Conservation (phyloP, 2,797 vertebrate genomes). For the Takifugu ocellatus region DNA sequence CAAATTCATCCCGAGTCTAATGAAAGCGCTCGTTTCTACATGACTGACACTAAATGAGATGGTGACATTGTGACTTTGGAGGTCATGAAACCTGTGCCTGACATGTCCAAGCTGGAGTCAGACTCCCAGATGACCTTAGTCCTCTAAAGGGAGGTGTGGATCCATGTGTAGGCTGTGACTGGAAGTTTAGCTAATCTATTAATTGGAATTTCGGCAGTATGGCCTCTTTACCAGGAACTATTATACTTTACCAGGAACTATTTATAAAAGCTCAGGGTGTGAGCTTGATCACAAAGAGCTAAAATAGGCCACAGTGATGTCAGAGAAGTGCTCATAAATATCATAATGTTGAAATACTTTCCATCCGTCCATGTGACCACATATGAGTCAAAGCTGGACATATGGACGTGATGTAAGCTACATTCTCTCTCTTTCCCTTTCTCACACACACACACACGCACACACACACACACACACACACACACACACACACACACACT, state of each 20-base stretch:
- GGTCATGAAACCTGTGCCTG: slow-evolving; percentile 61
- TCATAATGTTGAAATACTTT: slow-evolving; percentile 56
- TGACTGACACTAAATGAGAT: slow-evolving; percentile 67
- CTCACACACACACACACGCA: too few species aligned
- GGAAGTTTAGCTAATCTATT: slow-evolving; percentile 11
- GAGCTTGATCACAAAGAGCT: slow-evolving; percentile 35
- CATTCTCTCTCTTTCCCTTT: background rate
- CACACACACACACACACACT: too few species aligned
- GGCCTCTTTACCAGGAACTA: slow-evolving; percentile 17
- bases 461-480: too few species aligned
- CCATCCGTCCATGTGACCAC: slow-evolving; percentile 46
- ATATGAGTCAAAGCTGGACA: slow-evolving; percentile 33
- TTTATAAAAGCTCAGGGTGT: slow-evolving; percentile 32
- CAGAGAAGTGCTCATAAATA: slow-evolving; percentile 45
- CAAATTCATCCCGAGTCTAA: slow-evolving; percentile 72
- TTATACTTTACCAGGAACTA: slow-evolving; percentile 23
- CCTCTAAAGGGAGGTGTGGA: slow-evolving; percentile 14
- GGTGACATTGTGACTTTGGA: slow-evolving; percentile 68
- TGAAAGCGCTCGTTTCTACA: slow-evolving; percentile 67
- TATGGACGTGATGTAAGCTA: slow-evolving; percentile 13
- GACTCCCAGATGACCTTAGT: slow-evolving; percentile 21
- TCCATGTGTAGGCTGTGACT: background rate
- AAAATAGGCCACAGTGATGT: slow-evolving; percentile 59
- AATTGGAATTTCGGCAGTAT: background rate
- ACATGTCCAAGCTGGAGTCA: slow-evolving; percentile 37